Conservation (phyloP, 2,888 invertebrate genomes). For the Cecidostiba fungosa region DNA sequence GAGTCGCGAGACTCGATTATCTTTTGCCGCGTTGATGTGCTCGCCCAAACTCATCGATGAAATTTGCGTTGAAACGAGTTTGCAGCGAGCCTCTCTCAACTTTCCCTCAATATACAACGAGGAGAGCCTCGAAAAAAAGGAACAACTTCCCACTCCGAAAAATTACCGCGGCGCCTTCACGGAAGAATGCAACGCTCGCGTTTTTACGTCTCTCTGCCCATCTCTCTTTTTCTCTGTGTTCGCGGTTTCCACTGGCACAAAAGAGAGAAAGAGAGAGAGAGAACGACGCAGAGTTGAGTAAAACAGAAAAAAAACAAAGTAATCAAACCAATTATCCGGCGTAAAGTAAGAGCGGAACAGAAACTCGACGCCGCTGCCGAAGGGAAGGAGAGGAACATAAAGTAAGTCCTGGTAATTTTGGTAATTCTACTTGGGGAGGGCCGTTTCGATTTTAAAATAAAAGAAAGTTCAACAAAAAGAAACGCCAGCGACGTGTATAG, state of each 20-base stretch:
- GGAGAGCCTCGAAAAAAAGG: neutral
- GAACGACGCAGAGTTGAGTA: neutral
- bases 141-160: slow-evolving; percentile 38
- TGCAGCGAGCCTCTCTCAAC: neutral
- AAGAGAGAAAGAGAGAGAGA: slow-evolving; percentile 11
- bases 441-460: neutral
- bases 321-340: slow-evolving; percentile 54
- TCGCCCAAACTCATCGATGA: neutral
- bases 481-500: neutral
- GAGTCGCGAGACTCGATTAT: neutral
- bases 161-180: slow-evolving; percentile 25
- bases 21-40: neutral
- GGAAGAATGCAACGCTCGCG: slow-evolving; percentile 41
- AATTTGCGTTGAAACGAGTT: neutral
- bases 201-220: slow-evolving; percentile 53
- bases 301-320: slow-evolving; percentile 52
- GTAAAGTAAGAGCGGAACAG: slow-evolving; percentile 21
- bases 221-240: neutral
- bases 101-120: neutral
- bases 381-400: slow-evolving; percentile 18
- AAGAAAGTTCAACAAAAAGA: slow-evolving; percentile 25
- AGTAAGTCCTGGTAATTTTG: slow-evolving; percentile 34
- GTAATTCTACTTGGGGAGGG: neutral
- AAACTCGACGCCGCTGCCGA: neutral
- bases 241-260: neutral